Evolutionary conservation across 2,113 vertebrate genomes (phyloP).

Genomic region (Erythrolamprus reginae): DNA sequence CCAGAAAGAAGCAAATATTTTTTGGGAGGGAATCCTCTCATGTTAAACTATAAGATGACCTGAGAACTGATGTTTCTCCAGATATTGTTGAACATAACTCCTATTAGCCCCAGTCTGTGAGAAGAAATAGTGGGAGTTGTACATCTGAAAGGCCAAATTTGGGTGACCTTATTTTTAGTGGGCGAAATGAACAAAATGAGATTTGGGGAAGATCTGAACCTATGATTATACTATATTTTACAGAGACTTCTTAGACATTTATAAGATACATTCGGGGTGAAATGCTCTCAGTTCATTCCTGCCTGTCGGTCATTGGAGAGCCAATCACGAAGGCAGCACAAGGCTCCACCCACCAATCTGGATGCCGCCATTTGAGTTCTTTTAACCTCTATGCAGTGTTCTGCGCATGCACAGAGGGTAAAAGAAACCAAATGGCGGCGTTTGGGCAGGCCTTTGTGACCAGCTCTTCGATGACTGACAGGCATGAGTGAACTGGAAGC

Average conservation of each 20-base stretch:
- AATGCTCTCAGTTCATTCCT: too few relatives aligned
- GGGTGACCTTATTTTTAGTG: background rate
- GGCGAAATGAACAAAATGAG: background rate
- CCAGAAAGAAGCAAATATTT: background rate
- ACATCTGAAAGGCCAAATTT: background rate
- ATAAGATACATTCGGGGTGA: too few relatives aligned
- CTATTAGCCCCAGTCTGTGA: background rate
- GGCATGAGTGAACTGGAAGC: too few relatives aligned
- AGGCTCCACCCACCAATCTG: too few relatives aligned
- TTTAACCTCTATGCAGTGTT: too few relatives aligned
- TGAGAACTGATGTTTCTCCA: background rate
- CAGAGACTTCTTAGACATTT: background rate
- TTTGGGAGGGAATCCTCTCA: background rate
- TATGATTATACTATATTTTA: background rate
- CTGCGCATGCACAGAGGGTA: too few relatives aligned
- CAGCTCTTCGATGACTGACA: too few relatives aligned
- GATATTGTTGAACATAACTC: background rate
- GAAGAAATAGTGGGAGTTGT: background rate
- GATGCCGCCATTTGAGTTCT: too few relatives aligned
- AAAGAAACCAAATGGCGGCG: too few relatives aligned
- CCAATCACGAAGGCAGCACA: too few relatives aligned
- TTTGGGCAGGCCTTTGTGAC: too few relatives aligned
- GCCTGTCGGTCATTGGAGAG: too few relatives aligned
- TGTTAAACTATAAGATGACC: background rate
- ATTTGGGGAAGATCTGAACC: background rate